Percentiles rank a stretch among this genome's conserved stretches.
These are phyloP conservation scores for Cristatella mucedo DNA, from an alignment of 2,888 invertebrate genomes.

Conservation along the genomic window DNA sequence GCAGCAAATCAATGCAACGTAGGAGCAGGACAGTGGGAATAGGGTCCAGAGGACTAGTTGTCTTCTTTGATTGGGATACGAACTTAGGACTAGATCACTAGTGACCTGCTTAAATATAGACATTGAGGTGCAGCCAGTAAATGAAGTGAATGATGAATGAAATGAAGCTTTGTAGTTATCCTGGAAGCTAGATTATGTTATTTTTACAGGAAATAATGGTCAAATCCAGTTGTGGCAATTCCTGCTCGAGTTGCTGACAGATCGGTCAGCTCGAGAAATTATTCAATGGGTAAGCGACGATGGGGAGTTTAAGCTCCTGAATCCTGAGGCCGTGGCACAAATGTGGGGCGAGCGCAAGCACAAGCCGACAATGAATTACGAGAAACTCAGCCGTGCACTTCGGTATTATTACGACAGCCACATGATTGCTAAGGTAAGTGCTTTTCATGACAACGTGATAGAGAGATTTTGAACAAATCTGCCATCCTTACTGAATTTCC, in stretches of 20 bases:
- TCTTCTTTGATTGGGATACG: too few relatives aligned
- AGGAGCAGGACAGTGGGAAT: too few relatives aligned
- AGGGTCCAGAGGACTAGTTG: too few relatives aligned
- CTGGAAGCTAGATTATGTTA: background rate
- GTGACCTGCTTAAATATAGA: too few relatives aligned
- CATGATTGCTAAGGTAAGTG: conserved; percentile 78
- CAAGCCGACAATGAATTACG: conserved; percentile 95
- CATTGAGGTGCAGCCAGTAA: too few relatives aligned
- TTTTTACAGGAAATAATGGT: conserved; percentile 47
- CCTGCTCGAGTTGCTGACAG: conserved; percentile 79
- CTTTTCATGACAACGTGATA: background rate
- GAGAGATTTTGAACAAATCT: too few relatives aligned
- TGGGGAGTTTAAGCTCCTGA: conserved; percentile 85
- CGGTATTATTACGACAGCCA: conserved; percentile 96
- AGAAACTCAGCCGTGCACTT: conserved; percentile 80
- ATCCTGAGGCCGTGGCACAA: conserved; percentile 84
- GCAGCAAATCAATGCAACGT: too few relatives aligned
- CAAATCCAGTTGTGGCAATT: conserved; percentile 99
- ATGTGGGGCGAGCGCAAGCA: conserved; percentile 89
- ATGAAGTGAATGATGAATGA: too few relatives aligned
- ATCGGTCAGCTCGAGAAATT: conserved; percentile 55
- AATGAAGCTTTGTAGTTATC: too few relatives aligned
- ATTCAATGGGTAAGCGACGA: conserved; percentile 93
- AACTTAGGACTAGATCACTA: too few relatives aligned
- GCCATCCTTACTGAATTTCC: background rate